Evolutionary conservation across 2,797 vertebrate genomes (phyloP), one percentile per base, ranked within the genome.

Genomic region (Cuculus canorus): DNA sequence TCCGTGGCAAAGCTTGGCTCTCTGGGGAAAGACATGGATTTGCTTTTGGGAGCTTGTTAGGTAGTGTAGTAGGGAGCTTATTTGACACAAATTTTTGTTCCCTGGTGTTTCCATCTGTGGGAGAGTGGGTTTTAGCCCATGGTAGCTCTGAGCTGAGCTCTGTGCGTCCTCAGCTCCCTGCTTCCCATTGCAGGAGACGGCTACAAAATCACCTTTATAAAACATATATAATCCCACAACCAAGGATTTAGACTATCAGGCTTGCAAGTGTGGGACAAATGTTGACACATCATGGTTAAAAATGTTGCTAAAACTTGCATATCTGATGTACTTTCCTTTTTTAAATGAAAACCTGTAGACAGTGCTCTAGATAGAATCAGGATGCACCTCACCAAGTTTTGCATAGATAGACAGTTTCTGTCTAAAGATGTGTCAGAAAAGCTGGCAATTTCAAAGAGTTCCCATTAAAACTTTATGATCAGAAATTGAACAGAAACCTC

Each of bases 391-490:
- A 68, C 81, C 88, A 82, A 37, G 56, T 94, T 96, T 77, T 87
- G 93, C 95, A 73, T 32, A 95, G 94, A 48, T 73, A 92, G 92
- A 82, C 93, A 93, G 39, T 94, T 95, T 95, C 86, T 91, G 32
- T 33, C 78, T 84, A 81, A 80, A 89, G 92, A 82, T 33, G 57
- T 73, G 75, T 68, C 82, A 35, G 89, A 75, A 75, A 75, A 88
- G n/a, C 82, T 88, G 89, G 82, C 85, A 76, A 65, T 95, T 96
- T 91, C 82, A 60, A 88, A 90, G 92, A 68, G 60, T 28, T 82
- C 64, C 95, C 88, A 96, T 96, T 97, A 95, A 96, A 96, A 91
- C 80, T 96, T 96, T 95, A 96, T 90, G 87, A 82, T 18, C 70
- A 93, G 94, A 92, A 94, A 95, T 82, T 82, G 91, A 95, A 94